A percentile compares a stretch with the other conserved stretches of the same genome.
These are phyloP conservation scores for Alectoris magna DNA, from an alignment of 2,797 vertebrate species.

Conservation along the genomic window DNA sequence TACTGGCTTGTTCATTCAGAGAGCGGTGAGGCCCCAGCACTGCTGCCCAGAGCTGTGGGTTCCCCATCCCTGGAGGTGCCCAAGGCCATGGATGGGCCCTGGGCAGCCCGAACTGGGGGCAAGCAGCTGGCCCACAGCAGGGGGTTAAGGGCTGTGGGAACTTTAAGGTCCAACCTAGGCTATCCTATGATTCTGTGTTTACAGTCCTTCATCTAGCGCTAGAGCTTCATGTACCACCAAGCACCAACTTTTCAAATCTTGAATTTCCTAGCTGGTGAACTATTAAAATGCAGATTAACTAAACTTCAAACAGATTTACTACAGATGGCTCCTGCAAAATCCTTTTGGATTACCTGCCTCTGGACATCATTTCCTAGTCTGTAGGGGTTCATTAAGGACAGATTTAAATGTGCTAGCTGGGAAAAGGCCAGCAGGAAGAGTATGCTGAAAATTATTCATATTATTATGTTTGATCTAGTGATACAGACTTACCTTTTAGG, in stretches of 20 bases:
- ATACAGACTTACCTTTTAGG: constrained; percentile 35
- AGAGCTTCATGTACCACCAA: neutral
- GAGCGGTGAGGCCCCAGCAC: too few relatives aligned
- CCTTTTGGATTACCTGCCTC: constrained; percentile 74
- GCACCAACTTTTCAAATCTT: constrained; percentile 53
- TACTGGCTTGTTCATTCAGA: neutral
- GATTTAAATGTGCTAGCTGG: constrained; percentile 69
- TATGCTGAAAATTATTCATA: constrained; percentile 49
- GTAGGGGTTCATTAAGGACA: constrained; percentile 78
- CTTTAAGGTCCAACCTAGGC: too few relatives aligned
- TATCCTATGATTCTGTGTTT: neutral
- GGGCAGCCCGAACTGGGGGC: too few relatives aligned
- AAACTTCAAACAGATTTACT: constrained; percentile 74
- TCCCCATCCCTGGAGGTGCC: too few relatives aligned
- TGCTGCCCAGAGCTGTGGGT: too few relatives aligned
- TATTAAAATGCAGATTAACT: constrained; percentile 79
- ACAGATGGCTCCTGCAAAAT: constrained; percentile 69
- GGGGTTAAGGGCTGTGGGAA: too few relatives aligned
- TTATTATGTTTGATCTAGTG: constrained; percentile 15
- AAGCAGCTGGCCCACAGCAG: too few relatives aligned
- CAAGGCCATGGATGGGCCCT: too few relatives aligned
- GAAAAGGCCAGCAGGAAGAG: constrained; percentile 71
- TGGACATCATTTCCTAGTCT: constrained; percentile 75
- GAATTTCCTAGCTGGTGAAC: constrained; percentile 64
- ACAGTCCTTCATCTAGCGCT: constrained; percentile 1